A percentile compares a stretch with the other conserved stretches of the same genome.
Evolutionary conservation across 2,113 vertebrate species (phyloP).

Genomic region (Fulmarus glacialis): DNA sequence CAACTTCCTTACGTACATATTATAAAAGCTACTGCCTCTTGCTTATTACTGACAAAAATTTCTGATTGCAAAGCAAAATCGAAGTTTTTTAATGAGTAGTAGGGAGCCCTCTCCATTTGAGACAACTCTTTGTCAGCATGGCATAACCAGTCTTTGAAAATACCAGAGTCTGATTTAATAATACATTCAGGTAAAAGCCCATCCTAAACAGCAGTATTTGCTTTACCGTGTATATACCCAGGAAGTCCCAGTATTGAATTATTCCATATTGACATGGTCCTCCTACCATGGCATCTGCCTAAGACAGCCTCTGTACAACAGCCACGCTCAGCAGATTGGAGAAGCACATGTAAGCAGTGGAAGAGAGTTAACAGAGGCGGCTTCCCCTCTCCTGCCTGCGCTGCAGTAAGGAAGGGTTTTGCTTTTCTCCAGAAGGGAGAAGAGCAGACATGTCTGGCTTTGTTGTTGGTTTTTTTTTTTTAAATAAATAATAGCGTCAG

Average conservation of each 20-base stretch:
- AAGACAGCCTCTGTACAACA: neutral
- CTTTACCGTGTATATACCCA: neutral
- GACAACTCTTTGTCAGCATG: neutral
- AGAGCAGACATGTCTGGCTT: neutral
- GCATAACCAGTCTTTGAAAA: neutral
- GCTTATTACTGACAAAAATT: neutral
- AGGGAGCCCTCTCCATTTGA: neutral
- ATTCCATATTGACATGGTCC: neutral
- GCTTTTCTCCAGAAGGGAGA: neutral
- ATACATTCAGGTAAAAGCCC: neutral
- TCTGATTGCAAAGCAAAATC: neutral
- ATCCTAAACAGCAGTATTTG: neutral
- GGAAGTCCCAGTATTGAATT: neutral
- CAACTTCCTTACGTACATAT: neutral
- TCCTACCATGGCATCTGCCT: accelerated
- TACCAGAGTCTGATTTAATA: too few species aligned
- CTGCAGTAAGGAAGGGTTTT: neutral
- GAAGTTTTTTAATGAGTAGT: neutral
- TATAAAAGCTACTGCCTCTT: neutral
- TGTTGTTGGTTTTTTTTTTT: neutral
- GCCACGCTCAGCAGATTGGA: accelerated
- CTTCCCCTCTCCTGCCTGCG: neutral
- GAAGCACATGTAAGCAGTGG: neutral
- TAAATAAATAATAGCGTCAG: neutral
- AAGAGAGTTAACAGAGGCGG: accelerated